phyloP scores from a whole-genome alignment of 2,113 vertebrate species.

The Trochalopteron elliotii region DNA sequence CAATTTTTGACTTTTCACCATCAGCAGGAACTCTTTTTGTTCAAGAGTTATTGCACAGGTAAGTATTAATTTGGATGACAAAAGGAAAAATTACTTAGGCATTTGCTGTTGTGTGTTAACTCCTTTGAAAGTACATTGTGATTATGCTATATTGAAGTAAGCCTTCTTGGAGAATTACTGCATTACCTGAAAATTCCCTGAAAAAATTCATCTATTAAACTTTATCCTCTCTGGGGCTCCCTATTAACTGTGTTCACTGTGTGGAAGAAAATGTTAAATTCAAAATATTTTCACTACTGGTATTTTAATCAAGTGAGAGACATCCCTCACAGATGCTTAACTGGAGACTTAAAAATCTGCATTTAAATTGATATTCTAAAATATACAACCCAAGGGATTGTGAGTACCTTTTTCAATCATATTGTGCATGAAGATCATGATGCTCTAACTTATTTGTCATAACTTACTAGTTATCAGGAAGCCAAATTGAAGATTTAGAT shows the following conservation, averaged over 20 bases:
- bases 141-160: slow-evolving; percentile 7
- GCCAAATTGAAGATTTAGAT: slow-evolving; percentile 1
- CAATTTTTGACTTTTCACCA: neutral
- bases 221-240: neutral
- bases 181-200: slow-evolving; percentile 35
- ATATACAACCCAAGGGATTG: slow-evolving; percentile 36
- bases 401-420: neutral
- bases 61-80: slow-evolving; percentile 15
- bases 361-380: slow-evolving; percentile 74
- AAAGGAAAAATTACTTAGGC: neutral
- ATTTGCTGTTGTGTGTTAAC: neutral
- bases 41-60: neutral
- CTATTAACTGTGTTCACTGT: slow-evolving; percentile 9
- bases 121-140: slow-evolving; percentile 11
- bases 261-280: slow-evolving; percentile 44
- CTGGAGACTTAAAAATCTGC: slow-evolving; percentile 67
- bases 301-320: slow-evolving; percentile 69
- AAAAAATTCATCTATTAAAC: neutral
- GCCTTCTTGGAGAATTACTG: neutral
- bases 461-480: slow-evolving; percentile 12
- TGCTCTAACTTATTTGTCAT: slow-evolving; percentile 41
- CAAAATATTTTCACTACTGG: slow-evolving; percentile 55
- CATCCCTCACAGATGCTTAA: slow-evolving; percentile 22
- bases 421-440: neutral
- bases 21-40: neutral